These are phyloP conservation scores for Melanerpes formicivorus DNA, from an alignment of 2,113 vertebrate species.

Conservation along the genomic window DNA sequence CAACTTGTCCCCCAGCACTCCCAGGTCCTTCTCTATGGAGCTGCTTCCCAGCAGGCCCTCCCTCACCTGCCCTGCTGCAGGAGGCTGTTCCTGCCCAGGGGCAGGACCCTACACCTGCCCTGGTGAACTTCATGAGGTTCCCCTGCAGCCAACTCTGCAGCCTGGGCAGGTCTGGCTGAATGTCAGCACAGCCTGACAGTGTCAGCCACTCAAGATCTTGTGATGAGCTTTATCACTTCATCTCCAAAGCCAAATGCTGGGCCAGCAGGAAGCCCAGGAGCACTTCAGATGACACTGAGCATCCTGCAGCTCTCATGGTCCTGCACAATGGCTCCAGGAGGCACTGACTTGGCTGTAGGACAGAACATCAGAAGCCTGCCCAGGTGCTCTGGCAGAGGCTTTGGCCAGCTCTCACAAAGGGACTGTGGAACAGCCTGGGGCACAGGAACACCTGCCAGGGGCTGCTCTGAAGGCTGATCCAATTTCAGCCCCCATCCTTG, in stretches of 20 bases:
- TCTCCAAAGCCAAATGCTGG: background rate
- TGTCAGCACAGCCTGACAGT: too few relatives aligned
- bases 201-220: too few relatives aligned
- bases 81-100: too few relatives aligned
- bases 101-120: too few relatives aligned
- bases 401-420: background rate
- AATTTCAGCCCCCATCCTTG: background rate
- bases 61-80: too few relatives aligned
- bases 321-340: background rate
- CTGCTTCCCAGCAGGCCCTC: too few relatives aligned
- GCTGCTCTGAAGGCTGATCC: background rate
- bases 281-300: background rate
- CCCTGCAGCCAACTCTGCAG: too few relatives aligned
- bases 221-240: background rate
- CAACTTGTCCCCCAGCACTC: too few relatives aligned
- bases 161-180: too few relatives aligned
- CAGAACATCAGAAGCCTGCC: background rate
- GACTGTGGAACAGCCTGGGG: background rate
- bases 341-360: background rate
- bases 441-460: background rate
- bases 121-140: too few relatives aligned
- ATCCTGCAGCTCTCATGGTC: background rate
- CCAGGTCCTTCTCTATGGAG: too few relatives aligned
- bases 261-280: background rate
- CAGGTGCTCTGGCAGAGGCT: fast-evolving